A percentile compares a stretch with the other conserved stretches of the same genome.
Evolutionary conservation across 2,888 invertebrate species (phyloP).

Genomic region (Nemapogon koenigi): DNA sequence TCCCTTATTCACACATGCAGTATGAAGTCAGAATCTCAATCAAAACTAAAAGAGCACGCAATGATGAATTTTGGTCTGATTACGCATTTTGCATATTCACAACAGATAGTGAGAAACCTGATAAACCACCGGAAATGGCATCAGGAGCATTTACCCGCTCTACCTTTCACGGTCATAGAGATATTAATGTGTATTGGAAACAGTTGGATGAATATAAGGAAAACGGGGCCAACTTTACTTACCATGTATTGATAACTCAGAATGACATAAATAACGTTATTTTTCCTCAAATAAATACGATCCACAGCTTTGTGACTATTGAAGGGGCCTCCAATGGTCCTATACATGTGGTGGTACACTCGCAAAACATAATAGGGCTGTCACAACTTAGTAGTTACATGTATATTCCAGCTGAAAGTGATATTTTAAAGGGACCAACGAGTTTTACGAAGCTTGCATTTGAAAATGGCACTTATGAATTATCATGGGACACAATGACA

Average conservation of each 20-base stretch:
- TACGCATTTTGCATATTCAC: slow-evolving; percentile 65
- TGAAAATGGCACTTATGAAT: slow-evolving; percentile 73
- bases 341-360: slow-evolving; percentile 62
- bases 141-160: slow-evolving; percentile 77
- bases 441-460: slow-evolving; percentile 76
- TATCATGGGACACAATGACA: slow-evolving; percentile 75
- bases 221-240: slow-evolving; percentile 78
- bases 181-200: slow-evolving; percentile 81
- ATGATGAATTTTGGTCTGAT: slow-evolving; percentile 74
- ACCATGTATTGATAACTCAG: slow-evolving; percentile 59
- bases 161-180: slow-evolving; percentile 57
- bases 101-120: slow-evolving; percentile 68
- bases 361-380: slow-evolving; percentile 66
- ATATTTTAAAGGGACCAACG: slow-evolving; percentile 53
- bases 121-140: slow-evolving; percentile 71
- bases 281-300: slow-evolving; percentile 57
- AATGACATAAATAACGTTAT: slow-evolving; percentile 34
- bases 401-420: slow-evolving; percentile 63
- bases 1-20: slow-evolving; percentile 70
- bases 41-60: slow-evolving; percentile 57
- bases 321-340: slow-evolving; percentile 47
- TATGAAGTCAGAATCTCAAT: slow-evolving; percentile 78
- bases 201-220: slow-evolving; percentile 70
- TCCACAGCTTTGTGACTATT: slow-evolving; percentile 68
- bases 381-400: slow-evolving; percentile 65